These are phyloP conservation scores for Synchiropus splendidus DNA, from an alignment of 2,113 vertebrate species.

Conservation along the genomic window DNA sequence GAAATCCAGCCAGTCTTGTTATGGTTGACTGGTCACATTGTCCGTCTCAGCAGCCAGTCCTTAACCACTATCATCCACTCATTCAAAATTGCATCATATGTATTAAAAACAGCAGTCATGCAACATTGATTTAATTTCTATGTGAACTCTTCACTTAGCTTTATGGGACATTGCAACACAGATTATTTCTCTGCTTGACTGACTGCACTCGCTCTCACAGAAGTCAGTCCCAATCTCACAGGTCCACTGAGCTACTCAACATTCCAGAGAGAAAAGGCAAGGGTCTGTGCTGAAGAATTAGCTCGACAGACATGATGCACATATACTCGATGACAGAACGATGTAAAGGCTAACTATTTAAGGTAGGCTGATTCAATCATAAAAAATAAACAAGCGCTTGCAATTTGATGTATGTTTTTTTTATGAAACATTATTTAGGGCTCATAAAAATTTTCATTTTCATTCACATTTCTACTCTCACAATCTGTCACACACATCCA, in stretches of 20 bases:
- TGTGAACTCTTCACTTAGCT: background rate
- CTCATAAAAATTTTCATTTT: no score
- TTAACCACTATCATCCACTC: conserved; percentile 30
- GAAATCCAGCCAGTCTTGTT: conserved; percentile 43
- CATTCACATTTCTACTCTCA: no score
- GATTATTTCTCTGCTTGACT: conserved; percentile 34
- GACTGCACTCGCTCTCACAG: conserved; percentile 33
- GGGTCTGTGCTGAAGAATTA: conserved; percentile 6
- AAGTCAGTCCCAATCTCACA: conserved; percentile 27
- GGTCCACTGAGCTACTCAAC: conserved; percentile 34
- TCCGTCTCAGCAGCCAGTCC: conserved; percentile 37
- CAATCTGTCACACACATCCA: background rate
- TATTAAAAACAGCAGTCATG: background rate
- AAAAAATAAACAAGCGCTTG: conserved; percentile 1
- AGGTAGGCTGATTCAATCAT: no score
- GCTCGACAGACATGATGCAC: background rate
- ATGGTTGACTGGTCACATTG: conserved; percentile 46
- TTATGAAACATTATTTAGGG: no score
- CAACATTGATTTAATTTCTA: background rate
- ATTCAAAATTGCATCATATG: conserved; percentile 41
- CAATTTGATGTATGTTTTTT: background rate
- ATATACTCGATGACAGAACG: background rate
- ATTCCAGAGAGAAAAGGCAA: conserved; percentile 24
- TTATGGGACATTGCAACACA: conserved; percentile 20
- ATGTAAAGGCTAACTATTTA: no score